Conservation (phyloP, 1,140 invertebrate species). For the Lepidostoma basale region DNA sequence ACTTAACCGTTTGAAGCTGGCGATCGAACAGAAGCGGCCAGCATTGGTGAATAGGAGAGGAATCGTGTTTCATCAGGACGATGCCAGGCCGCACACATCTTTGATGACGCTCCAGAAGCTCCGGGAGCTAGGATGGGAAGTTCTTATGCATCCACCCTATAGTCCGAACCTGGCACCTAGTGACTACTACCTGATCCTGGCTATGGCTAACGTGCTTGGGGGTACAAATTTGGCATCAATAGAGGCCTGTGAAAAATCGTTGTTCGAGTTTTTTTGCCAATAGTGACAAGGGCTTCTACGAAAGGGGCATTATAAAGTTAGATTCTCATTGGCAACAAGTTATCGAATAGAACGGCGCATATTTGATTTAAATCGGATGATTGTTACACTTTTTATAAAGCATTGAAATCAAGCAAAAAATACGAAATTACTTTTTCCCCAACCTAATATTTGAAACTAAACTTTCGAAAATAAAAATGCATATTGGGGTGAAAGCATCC, state of each 20-base stretch:
- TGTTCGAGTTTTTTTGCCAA: neutral
- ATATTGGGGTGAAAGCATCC: too few relatives aligned
- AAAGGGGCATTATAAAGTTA: neutral
- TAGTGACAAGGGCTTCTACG: neutral
- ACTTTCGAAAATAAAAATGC: too few relatives aligned
- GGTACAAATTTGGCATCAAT: neutral
- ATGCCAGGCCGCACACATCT: constrained; percentile 7
- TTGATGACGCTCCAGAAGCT: constrained; percentile 7
- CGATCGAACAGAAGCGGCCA: constrained; percentile 7
- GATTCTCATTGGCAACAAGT: neutral
- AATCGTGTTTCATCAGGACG: constrained; percentile 7
- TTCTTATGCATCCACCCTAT: constrained; percentile 10
- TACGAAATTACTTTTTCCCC: constrained; percentile 2
- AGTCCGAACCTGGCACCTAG: too few relatives aligned
- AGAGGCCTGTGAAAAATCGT: neutral
- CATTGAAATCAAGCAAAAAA: constrained; percentile 7
- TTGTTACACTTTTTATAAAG: constrained; percentile 4
- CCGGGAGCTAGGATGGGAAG: neutral
- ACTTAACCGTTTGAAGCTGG: neutral
- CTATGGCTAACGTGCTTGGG: neutral
- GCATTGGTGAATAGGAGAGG: constrained; percentile 9
- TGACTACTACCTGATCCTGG: too few relatives aligned
- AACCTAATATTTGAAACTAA: too few relatives aligned
- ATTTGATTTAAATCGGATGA: constrained; percentile 6
- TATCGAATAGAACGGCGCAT: constrained; percentile 4